Evolutionary conservation across 2,113 vertebrate species (phyloP).

Genomic region (Hiodon alosoides): DNA sequence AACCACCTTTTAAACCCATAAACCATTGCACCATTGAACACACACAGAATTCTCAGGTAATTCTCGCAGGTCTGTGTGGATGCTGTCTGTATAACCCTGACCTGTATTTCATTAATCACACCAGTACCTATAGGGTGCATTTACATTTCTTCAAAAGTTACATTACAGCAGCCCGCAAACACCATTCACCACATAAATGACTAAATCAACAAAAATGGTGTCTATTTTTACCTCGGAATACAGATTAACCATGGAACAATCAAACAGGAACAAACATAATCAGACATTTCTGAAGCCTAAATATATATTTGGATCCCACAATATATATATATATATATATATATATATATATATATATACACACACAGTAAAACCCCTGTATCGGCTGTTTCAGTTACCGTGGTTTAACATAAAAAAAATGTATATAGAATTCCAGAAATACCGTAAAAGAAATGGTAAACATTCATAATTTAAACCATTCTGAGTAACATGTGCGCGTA

Average conservation of each 20-base stretch:
- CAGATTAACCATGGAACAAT: background rate
- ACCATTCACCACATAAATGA: background rate
- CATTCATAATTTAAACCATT: too few species aligned
- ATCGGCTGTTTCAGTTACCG: too few species aligned
- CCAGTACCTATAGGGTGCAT: slow-evolving; percentile 33
- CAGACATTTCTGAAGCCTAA: slow-evolving; percentile 7
- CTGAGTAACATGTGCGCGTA: too few species aligned
- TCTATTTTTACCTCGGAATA: slow-evolving; percentile 1
- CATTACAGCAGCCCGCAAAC: background rate
- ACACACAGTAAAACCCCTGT: too few species aligned
- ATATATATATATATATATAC: too few species aligned
- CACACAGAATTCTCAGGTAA: background rate
- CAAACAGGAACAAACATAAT: background rate
- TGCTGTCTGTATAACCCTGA: background rate
- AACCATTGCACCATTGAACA: background rate
- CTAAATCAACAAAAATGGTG: background rate
- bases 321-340: too few species aligned
- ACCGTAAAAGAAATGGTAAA: background rate
- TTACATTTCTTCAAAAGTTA: slow-evolving; percentile 5
- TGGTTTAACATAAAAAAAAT: too few species aligned
- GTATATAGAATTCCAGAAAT: slow-evolving; percentile 19
- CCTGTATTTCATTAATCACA: slow-evolving; percentile 35
- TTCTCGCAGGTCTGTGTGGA: slow-evolving; percentile 1
- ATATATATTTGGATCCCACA: too few species aligned
- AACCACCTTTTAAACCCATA: background rate